These are phyloP conservation scores for Telmatochromis sp. DNA, from an alignment of 2,113 vertebrate genomes.

Conservation along the genomic window DNA sequence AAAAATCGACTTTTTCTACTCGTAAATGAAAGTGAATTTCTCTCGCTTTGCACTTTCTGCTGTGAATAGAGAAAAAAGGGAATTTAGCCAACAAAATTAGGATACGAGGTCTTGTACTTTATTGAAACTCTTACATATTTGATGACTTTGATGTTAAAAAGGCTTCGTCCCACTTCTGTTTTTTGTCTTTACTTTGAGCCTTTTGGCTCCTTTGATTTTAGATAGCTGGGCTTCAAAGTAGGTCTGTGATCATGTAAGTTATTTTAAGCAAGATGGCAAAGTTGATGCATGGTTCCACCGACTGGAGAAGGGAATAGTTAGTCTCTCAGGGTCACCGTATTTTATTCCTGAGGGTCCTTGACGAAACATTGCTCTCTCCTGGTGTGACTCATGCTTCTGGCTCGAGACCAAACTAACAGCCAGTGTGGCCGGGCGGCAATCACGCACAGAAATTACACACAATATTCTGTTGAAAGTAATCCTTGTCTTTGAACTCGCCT, in stretches of 20 bases:
- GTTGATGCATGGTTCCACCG: background rate
- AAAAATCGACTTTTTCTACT: background rate
- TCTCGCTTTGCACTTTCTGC: background rate
- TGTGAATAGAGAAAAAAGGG: background rate
- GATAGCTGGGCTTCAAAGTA: background rate
- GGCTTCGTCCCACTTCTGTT: background rate
- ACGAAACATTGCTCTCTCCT: background rate
- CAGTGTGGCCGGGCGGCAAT: background rate
- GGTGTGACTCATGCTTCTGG: conserved; percentile 7
- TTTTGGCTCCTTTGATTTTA: background rate
- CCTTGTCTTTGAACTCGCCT: conserved; percentile 54
- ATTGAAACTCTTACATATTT: conserved; percentile 35
- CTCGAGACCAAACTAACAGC: background rate
- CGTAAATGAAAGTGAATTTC: background rate
- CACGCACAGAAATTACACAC: conserved; percentile 36
- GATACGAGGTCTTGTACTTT: background rate
- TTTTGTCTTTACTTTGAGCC: background rate
- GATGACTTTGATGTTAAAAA: conserved; percentile 25
- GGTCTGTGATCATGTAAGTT: background rate
- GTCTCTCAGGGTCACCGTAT: background rate
- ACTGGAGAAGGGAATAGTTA: background rate
- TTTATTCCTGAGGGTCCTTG: background rate
- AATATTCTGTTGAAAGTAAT: conserved; percentile 27
- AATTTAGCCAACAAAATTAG: background rate
- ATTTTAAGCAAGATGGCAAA: background rate